phyloP scores from a whole-genome alignment of 2,888 invertebrate species.

The Frankliniella intonsa region DNA sequence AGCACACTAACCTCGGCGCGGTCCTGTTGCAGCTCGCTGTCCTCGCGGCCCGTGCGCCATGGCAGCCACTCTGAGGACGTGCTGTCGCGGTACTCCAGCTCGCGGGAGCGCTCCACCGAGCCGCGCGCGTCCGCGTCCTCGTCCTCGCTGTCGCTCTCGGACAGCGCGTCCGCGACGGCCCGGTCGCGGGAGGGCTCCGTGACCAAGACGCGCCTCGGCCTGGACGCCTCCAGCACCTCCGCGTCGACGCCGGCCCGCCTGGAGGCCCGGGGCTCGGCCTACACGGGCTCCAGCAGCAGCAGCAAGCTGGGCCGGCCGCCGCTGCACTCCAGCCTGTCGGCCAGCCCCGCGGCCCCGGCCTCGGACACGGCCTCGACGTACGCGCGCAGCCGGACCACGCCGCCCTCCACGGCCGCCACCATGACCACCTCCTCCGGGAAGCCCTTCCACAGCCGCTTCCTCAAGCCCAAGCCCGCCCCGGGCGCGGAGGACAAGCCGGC shows the following conservation, averaged over 20 bases:
- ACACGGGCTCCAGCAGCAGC: not conserved
- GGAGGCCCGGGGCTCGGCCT: not conserved
- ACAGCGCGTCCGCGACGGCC: not conserved
- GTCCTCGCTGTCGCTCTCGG: not conserved
- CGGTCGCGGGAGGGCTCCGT: constrained; percentile 10
- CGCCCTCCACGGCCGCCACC: not conserved
- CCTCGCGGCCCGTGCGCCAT: constrained; percentile 1
- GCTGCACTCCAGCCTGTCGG: not conserved
- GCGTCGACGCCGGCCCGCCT: not conserved
- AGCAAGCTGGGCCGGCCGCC: constrained; percentile 17
- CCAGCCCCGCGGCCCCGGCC: not conserved
- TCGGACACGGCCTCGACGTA: not conserved
- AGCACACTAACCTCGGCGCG: too few relatives aligned
- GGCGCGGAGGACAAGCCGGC: not conserved
- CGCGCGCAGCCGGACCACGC: constrained; percentile 8
- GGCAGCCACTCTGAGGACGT: not conserved
- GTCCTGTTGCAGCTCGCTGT: constrained; percentile 9
- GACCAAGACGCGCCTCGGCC: constrained; percentile 10
- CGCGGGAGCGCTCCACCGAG: constrained; percentile 5
- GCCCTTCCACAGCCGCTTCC: constrained; percentile 20
- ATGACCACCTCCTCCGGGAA: constrained; percentile 17
- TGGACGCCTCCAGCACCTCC: constrained; percentile 2
- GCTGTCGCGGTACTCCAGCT: constrained; percentile 1
- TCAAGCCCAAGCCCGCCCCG: constrained; percentile 11
- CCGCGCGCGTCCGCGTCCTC: not conserved